Conservation (phyloP, 2,888 invertebrate genomes). For the Lasioglossum figueresi region DNA sequence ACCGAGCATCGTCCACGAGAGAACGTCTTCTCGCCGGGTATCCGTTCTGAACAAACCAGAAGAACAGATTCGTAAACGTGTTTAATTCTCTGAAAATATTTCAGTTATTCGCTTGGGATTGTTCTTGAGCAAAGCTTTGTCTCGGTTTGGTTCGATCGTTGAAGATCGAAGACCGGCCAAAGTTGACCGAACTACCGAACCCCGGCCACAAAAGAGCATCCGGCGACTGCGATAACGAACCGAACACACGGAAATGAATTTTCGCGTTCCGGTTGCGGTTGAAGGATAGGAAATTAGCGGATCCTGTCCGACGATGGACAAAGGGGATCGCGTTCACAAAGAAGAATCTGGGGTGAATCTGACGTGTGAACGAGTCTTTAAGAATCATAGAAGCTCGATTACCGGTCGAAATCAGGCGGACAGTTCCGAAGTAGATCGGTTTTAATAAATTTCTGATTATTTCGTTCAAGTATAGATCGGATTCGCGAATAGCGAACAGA, state of each 20-base stretch:
- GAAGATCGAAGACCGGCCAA: neutral
- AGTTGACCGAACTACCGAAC: conserved; percentile 18
- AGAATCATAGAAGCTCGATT: neutral
- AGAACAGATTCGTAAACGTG: neutral
- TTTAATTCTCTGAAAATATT: neutral
- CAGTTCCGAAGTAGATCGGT: neutral
- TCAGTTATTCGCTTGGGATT: neutral
- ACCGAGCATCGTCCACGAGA: conserved; percentile 98
- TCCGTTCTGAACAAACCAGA: conserved; percentile 88
- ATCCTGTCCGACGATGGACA: conserved; percentile 25
- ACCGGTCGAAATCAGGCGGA: neutral
- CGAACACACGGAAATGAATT: conserved; percentile 69
- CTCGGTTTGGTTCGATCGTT: neutral
- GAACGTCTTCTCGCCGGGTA: conserved; percentile 98
- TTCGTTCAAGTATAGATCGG: neutral
- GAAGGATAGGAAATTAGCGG: conserved; percentile 74
- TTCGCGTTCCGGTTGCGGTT: conserved; percentile 51
- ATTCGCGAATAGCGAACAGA: neutral
- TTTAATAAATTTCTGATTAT: neutral
- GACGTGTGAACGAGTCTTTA: neutral
- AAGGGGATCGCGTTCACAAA: conserved; percentile 22
- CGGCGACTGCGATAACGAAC: conserved; percentile 44
- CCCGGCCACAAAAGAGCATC: conserved; percentile 7
- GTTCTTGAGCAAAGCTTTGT: conserved; percentile 45
- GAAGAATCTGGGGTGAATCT: neutral